A percentile compares a stretch with the other conserved stretches of the same genome.
These are phyloP conservation scores for Alca torda DNA, from an alignment of 2,797 vertebrate genomes.

Conservation along the genomic window DNA sequence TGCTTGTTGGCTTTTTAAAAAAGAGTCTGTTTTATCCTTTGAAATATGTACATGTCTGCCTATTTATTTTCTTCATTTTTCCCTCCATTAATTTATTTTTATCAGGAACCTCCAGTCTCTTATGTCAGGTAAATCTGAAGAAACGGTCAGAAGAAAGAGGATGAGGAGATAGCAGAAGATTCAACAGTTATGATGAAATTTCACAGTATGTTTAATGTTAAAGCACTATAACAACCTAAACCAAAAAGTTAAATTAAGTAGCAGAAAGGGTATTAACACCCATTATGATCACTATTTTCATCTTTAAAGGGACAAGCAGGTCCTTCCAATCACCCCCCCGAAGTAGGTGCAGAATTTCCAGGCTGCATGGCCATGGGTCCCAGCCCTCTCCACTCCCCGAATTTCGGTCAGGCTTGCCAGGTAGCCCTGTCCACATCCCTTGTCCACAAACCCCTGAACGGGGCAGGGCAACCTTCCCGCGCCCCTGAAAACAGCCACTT, in stretches of 20 bases:
- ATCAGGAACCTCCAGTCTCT: background rate
- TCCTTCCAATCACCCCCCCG: background rate
- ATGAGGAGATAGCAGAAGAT: background rate
- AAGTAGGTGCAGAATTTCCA: background rate
- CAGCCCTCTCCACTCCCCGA: background rate
- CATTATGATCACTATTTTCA: background rate
- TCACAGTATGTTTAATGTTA: background rate
- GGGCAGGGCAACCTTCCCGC: background rate
- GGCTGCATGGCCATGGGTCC: background rate
- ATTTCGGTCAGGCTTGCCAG: background rate
- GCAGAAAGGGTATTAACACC: background rate
- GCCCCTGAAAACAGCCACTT: background rate
- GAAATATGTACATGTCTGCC: background rate
- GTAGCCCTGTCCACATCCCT: background rate
- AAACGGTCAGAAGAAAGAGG: background rate
- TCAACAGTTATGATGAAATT: background rate
- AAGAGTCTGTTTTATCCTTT: background rate
- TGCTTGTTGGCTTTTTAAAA: background rate
- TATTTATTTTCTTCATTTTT: background rate
- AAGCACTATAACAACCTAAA: background rate
- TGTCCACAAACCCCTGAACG: background rate
- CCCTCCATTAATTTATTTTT: background rate
- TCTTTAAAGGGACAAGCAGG: background rate
- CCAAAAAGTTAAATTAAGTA: background rate
- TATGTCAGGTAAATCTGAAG: background rate